Percentiles rank a stretch among this genome's conserved stretches.
Evolutionary conservation across 1,140 invertebrate species (phyloP).

Genomic region (Atta texana): DNA sequence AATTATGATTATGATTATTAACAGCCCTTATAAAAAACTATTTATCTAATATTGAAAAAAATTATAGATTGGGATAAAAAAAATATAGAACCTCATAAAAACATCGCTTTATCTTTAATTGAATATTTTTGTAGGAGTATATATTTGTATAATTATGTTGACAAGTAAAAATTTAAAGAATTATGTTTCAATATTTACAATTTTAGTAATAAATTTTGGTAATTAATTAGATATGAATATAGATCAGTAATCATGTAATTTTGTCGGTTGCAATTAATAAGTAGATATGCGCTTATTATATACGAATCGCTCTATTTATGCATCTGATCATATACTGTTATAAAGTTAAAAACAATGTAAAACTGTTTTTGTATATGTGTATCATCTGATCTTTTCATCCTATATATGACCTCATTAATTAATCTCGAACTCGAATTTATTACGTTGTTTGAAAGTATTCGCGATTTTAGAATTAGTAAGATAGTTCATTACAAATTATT

Average conservation of each 20-base stretch:
- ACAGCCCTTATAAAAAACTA: too few relatives aligned
- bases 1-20: too few relatives aligned
- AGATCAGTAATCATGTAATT: not conserved
- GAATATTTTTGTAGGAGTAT: too few relatives aligned
- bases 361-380: not conserved
- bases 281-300: not conserved
- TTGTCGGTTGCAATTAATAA: not conserved
- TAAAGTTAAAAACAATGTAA: slow-evolving; percentile 3
- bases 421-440: slow-evolving; percentile 33
- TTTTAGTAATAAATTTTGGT: too few relatives aligned
- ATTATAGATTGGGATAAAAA: too few relatives aligned
- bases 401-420: not conserved
- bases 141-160: too few relatives aligned
- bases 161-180: too few relatives aligned
- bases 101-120: too few relatives aligned
- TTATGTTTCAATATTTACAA: too few relatives aligned
- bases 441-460: slow-evolving; percentile 5
- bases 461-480: not conserved
- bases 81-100: too few relatives aligned
- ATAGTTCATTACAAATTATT: slow-evolving; percentile 14
- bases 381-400: not conserved
- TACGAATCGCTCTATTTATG: not conserved
- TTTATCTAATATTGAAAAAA: too few relatives aligned
- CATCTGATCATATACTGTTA: not conserved
- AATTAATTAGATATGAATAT: too few relatives aligned